Base-by-base conservation (phyloP, 2,113 vertebrate genomes). In the Orientallactaga bullata region DNA sequence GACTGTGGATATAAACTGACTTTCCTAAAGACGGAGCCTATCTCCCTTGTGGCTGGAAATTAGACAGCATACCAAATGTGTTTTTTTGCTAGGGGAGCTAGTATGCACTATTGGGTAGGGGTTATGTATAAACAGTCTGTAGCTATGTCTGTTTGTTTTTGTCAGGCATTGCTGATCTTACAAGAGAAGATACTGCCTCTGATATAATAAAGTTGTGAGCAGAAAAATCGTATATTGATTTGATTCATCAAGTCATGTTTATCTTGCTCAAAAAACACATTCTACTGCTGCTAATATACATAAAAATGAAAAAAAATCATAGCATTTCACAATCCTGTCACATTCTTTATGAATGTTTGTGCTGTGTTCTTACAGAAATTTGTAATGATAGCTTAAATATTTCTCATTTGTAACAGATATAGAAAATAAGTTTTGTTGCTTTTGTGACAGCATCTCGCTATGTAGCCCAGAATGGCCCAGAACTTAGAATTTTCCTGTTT, bases 361-460 rank as follows among this genome's bases (percentile, higher is more conserved):
- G 11, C 39, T 80, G 32, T 90, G 18, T 61, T 85, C 32, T 63
- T 77, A 63, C 24, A 51, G 17, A 89, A 93, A 86, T 20, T 65
- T 91, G 11, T 11, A 88, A 89, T 71, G 65, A 28, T 3, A 86
- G 68, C 74, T 82, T 89, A 93, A 78, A 65, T n/a, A 68, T 28
- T 68, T 89, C 13, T 35, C 35, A 61, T 78, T 91, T 85, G 73
- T 58, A 90, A 89, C 28, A 87, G 3, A 15, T 39, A 13, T 11
- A 0, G 30, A 35, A 72, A 55, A 81, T 18, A 60, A 10, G 37
- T 74, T 72, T 60, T 73, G 30, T n/a, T 69, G 32, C 58, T 85
- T 55, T 47, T 37, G 32, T 60, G 58, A 32, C 23, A 51, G 15
- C 4, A 23, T 58, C 23, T 74, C 24, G 28, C 58, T 85, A 58